Conservation (phyloP, 1,140 invertebrate species). For the Bilobella aurantiaca region DNA sequence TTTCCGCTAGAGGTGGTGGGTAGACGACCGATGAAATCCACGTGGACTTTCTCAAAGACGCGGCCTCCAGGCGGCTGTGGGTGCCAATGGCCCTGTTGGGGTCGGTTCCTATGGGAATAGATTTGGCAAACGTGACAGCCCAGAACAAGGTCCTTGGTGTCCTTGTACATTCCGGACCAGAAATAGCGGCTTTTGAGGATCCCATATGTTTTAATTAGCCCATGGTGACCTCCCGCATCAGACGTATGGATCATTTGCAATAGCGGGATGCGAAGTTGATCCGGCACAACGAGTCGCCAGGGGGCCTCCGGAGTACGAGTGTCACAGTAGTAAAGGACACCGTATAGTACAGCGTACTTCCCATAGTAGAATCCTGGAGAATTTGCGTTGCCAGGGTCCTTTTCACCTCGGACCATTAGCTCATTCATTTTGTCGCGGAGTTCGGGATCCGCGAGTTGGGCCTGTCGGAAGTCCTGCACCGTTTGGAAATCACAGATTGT, state of each 20-base stretch:
- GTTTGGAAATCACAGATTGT: too few species aligned
- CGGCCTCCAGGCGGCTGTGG: background rate
- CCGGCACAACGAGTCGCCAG: too few species aligned
- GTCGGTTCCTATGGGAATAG: background rate
- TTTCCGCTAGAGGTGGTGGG: slow-evolving; percentile 30
- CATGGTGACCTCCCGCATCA: background rate
- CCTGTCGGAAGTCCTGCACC: too few species aligned
- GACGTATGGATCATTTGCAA: background rate
- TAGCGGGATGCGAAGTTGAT: too few species aligned
- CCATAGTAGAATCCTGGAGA: too few species aligned
- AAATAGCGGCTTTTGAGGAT: background rate
- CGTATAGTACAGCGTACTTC: too few species aligned
- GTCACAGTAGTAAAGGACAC: too few species aligned
- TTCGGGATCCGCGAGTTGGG: too few species aligned
- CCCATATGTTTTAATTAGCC: background rate
- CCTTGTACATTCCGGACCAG: background rate
- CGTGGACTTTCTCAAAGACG: background rate
- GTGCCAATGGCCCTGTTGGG: background rate
- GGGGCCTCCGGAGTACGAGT: too few species aligned
- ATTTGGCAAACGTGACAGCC: background rate
- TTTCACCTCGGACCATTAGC: too few species aligned
- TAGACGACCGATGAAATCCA: slow-evolving; percentile 40
- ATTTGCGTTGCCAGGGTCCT: too few species aligned
- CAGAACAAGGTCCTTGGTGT: background rate
- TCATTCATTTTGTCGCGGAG: too few species aligned